Percentiles rank a stretch among this genome's conserved stretches.
These are phyloP conservation scores for Sebastes trivittatus DNA, from an alignment of 2,797 vertebrate species.

Conservation along the genomic window DNA sequence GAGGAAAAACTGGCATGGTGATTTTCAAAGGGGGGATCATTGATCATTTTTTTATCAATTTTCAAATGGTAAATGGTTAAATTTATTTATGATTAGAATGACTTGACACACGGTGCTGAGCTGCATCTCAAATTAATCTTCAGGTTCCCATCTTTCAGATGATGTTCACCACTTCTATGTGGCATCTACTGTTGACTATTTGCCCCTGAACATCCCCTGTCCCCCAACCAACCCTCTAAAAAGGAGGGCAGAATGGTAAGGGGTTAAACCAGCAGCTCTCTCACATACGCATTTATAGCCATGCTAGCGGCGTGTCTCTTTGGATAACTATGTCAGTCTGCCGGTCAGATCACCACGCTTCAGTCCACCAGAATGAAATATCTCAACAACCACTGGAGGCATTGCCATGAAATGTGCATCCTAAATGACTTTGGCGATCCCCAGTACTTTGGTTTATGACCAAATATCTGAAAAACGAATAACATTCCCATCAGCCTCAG, in stretches of 20 bases:
- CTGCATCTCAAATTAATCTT: too few relatives aligned
- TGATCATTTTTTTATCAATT: too few relatives aligned
- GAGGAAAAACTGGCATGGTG: too few relatives aligned
- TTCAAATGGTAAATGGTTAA: too few relatives aligned
- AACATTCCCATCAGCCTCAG: neutral
- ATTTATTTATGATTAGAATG: accelerated
- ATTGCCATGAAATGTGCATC: neutral
- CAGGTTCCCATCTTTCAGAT: too few relatives aligned
- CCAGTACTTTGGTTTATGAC: neutral
- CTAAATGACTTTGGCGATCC: neutral
- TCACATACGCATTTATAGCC: neutral
- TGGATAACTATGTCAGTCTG: neutral
- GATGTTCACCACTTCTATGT: too few relatives aligned
- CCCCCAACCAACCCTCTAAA: accelerated
- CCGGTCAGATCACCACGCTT: neutral
- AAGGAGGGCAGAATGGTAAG: too few relatives aligned
- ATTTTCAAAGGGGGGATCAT: too few relatives aligned
- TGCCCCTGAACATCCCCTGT: too few relatives aligned
- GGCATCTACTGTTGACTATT: too few relatives aligned
- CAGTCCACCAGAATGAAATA: neutral
- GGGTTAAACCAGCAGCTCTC: neutral
- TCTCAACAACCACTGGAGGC: neutral
- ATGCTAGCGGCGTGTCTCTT: neutral
- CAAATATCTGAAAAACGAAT: neutral
- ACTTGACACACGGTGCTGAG: too few relatives aligned